Conservation (phyloP, 1,140 invertebrate species). For the Portunus trituberculatus region DNA sequence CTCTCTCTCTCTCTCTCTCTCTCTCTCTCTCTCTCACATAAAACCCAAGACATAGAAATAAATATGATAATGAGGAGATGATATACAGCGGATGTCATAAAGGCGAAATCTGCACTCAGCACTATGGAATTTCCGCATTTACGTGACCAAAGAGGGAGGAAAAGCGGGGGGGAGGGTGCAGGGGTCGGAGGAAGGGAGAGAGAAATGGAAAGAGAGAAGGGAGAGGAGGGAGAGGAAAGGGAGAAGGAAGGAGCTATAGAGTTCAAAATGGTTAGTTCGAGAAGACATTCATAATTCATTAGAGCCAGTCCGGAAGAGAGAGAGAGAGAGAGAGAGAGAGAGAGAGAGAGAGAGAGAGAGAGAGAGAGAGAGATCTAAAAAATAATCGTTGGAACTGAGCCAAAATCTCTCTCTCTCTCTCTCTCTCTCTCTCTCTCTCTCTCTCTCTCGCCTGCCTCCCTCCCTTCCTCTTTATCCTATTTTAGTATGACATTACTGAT, state of each 20-base stretch:
- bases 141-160: neutral
- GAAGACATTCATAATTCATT: neutral
- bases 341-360: conserved; percentile 6
- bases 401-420: neutral
- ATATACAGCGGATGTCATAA: neutral
- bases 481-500: conserved; percentile 23
- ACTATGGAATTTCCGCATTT: neutral
- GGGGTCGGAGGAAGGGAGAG: neutral
- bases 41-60: neutral
- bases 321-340: conserved; percentile 20
- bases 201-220: neutral
- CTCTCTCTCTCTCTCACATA: neutral
- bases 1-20: too few relatives aligned
- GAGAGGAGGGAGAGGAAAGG: neutral
- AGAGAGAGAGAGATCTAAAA: too few relatives aligned
- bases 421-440: too few relatives aligned
- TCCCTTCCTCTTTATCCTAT: neutral
- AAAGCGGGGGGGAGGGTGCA: neutral
- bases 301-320: neutral
- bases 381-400: neutral
- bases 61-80: neutral
- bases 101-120: neutral
- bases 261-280: neutral
- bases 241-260: neutral
- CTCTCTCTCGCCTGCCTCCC: neutral